Percentiles rank a stretch among this genome's conserved stretches.
Evolutionary conservation across 1,140 invertebrate species (phyloP).

Genomic region (Drosophila aff.): DNA sequence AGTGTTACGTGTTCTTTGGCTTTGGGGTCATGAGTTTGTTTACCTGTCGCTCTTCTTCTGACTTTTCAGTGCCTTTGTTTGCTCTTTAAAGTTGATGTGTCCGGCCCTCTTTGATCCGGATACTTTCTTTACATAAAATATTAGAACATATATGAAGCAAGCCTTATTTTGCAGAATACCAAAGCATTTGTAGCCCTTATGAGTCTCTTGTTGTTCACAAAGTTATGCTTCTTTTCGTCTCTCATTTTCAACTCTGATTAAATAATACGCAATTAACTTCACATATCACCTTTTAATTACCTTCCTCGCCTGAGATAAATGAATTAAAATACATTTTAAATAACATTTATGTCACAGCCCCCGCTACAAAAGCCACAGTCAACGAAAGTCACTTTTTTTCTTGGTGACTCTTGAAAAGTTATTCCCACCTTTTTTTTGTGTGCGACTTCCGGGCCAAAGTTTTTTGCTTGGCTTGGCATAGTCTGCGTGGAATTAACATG

Average conservation of each 20-base stretch:
- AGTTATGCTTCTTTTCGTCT: no score
- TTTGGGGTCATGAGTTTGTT: constrained; percentile 12
- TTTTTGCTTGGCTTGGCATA: constrained; percentile 30
- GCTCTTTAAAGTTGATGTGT: not conserved
- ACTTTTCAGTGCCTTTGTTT: constrained; percentile 3
- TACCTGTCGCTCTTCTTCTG: constrained; percentile 10
- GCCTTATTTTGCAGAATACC: not conserved
- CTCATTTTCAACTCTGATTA: not conserved
- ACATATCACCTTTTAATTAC: not conserved
- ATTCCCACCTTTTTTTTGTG: constrained; percentile 14
- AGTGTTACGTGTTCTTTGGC: constrained; percentile 20
- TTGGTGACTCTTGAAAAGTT: constrained; percentile 18
- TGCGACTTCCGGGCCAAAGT: constrained; percentile 18
- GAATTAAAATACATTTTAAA: constrained; percentile 32
- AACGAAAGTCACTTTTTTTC: constrained; percentile 7
- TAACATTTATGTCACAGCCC: constrained; percentile 17
- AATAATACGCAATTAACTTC: not conserved
- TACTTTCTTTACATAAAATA: not conserved
- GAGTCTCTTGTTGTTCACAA: not conserved
- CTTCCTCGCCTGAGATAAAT: not conserved
- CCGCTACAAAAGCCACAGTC: constrained; percentile 12
- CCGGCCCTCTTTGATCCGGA: not conserved
- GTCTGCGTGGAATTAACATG: constrained; percentile 66
- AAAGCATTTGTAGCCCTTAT: not conserved
- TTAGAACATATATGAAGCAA: not conserved